A percentile compares a stretch with the other conserved stretches of the same genome.
Evolutionary conservation across 2,113 vertebrate species (phyloP).

Genomic region (Candoia aspera): DNA sequence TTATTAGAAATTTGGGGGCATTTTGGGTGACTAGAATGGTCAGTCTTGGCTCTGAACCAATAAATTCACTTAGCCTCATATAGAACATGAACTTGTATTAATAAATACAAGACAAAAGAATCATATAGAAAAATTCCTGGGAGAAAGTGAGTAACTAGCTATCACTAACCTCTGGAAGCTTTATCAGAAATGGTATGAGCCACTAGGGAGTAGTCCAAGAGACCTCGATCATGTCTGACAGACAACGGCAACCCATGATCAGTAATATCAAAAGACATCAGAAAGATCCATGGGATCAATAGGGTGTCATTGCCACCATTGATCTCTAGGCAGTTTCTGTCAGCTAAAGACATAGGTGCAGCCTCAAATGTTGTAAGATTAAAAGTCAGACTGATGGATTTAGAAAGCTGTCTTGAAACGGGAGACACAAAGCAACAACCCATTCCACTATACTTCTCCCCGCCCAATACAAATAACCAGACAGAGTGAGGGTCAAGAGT

Average conservation of each 20-base stretch:
- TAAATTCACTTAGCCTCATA: background rate
- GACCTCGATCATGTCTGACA: background rate
- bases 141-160: background rate
- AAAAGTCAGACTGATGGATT: background rate
- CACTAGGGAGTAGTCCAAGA: background rate
- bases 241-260: background rate
- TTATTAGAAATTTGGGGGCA: background rate
- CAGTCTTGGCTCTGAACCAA: background rate
- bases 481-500: background rate
- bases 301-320: slow-evolving; percentile 9
- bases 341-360: background rate
- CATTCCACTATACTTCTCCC: background rate
- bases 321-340: slow-evolving; percentile 15
- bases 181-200: background rate
- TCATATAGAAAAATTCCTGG: background rate
- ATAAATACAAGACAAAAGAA: background rate
- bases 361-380: slow-evolving; percentile 10
- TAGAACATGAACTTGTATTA: background rate
- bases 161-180: background rate
- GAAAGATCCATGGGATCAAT: slow-evolving; percentile 3
- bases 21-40: background rate
- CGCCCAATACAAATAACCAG: background rate
- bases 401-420: background rate
- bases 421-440: background rate
- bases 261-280: slow-evolving; percentile 11